Conservation (phyloP, 2,888 invertebrate genomes). For the Xiphydria camelus region DNA sequence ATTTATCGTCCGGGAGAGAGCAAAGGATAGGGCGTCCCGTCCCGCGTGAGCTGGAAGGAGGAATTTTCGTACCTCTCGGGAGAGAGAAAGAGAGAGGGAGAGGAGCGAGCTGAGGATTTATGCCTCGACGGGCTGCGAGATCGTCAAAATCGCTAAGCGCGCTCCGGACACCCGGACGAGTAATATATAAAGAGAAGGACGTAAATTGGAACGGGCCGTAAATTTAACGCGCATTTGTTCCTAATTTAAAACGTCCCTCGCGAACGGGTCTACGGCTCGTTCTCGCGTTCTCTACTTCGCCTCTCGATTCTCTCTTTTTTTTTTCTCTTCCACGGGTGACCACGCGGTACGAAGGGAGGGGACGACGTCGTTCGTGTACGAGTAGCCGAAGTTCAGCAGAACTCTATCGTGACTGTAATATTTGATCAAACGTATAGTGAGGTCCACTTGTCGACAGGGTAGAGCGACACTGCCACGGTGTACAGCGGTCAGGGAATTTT, state of each 20-base stretch:
- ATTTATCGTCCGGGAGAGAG: slow-evolving; percentile 24
- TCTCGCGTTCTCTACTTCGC: slow-evolving; percentile 25
- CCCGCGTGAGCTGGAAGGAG: too few relatives aligned
- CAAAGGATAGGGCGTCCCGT: too few relatives aligned
- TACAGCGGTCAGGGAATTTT: too few relatives aligned
- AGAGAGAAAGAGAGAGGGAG: slow-evolving; percentile 1
- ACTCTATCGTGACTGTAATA: too few relatives aligned
- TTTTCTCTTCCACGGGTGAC: background rate
- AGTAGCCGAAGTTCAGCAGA: too few relatives aligned
- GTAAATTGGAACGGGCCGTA: slow-evolving; percentile 40
- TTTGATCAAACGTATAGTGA: too few relatives aligned
- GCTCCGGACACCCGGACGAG: background rate
- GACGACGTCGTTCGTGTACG: too few relatives aligned
- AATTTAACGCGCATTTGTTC: slow-evolving; percentile 44
- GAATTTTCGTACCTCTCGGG: too few relatives aligned
- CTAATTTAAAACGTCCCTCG: slow-evolving; percentile 41
- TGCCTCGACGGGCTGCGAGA: slow-evolving; percentile 19
- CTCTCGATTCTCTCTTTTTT: slow-evolving; percentile 5
- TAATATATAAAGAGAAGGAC: slow-evolving; percentile 29
- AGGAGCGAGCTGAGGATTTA: slow-evolving; percentile 12
- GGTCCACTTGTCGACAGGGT: too few relatives aligned
- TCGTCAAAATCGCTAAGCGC: slow-evolving; percentile 18
- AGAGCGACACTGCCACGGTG: too few relatives aligned
- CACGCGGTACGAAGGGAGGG: too few relatives aligned
- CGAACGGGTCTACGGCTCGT: slow-evolving; percentile 10